Base-by-base conservation (phyloP, 2,888 invertebrate species). In the Pantelozetes paolii region DNA sequence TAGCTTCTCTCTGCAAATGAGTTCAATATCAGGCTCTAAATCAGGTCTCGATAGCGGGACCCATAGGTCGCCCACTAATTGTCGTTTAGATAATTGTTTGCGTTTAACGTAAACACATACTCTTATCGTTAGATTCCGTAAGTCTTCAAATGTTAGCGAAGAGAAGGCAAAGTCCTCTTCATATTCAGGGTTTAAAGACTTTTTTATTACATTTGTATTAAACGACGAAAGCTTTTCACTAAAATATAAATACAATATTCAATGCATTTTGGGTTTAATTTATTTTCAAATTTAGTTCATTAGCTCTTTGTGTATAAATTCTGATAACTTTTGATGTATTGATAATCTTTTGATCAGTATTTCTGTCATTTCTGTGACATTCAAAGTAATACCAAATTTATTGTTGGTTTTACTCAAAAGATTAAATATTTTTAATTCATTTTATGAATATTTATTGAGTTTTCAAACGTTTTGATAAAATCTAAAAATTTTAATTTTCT, bases 161-260 rank as follows among this genome's bases (percentile, higher is more conserved):
- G 32, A 40, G 54, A 74, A 74, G 13, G 71, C 59, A 13, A 69
- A 54, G 40, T 74, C 36, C 30, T 74, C 70, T 13, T 71, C 70
- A 32, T 71, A 74, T 71, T 71, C 70, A 15, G 74, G 74, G 70
- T 74, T 74, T 64, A 64, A 64, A 36, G 32, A 36, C 62, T 64
- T 36, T 18, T 36, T 64, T 2, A 64, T 64, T 36, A 64, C 15
- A n/a, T 64, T 64, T 20, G 62, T 64, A 36, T 36, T n/a, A 64
- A n/a, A 36, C 36, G 62, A 64, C 6, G 36, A 64, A 36, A 36
- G 62, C 13, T 64, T 36, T 64, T 64, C 62, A 20, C 62, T 64
- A 9, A 36, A 45, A 57, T 13, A 26, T 2, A 5, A 26, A 11
- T 28, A 11, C 26, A 28, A 57, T 28, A 28, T 50, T 45, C 2